These are phyloP conservation scores for Hephaestus fuliginosus DNA, from an alignment of 2,797 vertebrate genomes.

Conservation along the genomic window DNA sequence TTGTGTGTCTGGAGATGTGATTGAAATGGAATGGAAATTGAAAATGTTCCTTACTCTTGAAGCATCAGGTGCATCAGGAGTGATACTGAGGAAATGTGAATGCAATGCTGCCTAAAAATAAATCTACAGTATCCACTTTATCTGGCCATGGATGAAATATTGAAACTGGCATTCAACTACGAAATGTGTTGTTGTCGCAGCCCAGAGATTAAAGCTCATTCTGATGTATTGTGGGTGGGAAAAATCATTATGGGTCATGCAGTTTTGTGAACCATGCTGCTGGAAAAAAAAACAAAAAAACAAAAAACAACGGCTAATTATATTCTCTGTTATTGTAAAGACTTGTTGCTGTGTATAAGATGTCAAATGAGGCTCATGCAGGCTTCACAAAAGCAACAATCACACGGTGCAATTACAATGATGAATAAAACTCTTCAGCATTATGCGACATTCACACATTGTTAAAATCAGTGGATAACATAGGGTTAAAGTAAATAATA, in stretches of 20 bases:
- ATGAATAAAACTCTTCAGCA: constrained; percentile 7
- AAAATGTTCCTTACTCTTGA: constrained; percentile 21
- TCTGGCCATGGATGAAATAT: not conserved
- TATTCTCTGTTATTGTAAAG: constrained; percentile 18
- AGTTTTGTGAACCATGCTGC: not conserved
- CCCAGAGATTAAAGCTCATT: constrained; percentile 11
- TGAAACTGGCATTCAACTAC: constrained; percentile 1
- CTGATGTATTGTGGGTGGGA: not conserved
- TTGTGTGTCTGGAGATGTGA: constrained; percentile 7
- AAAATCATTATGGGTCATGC: not conserved
- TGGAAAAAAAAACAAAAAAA: too few species aligned
- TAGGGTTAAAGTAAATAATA: not conserved
- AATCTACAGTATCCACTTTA: constrained; percentile 29
- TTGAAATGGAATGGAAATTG: constrained; percentile 25
- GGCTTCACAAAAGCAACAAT: constrained; percentile 6
- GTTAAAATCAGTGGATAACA: not conserved
- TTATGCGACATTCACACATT: not conserved
- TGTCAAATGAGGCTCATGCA: not conserved
- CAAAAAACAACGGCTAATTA: constrained; percentile 29
- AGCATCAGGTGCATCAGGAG: constrained; percentile 5
- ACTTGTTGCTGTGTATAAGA: constrained; percentile 18
- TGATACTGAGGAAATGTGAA: constrained; percentile 10
- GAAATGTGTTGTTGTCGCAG: not conserved
- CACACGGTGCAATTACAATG: constrained; percentile 19
- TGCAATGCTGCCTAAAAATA: constrained; percentile 7